Base-by-base conservation (phyloP, 2,113 vertebrate genomes). In the Daboia siamensis region DNA sequence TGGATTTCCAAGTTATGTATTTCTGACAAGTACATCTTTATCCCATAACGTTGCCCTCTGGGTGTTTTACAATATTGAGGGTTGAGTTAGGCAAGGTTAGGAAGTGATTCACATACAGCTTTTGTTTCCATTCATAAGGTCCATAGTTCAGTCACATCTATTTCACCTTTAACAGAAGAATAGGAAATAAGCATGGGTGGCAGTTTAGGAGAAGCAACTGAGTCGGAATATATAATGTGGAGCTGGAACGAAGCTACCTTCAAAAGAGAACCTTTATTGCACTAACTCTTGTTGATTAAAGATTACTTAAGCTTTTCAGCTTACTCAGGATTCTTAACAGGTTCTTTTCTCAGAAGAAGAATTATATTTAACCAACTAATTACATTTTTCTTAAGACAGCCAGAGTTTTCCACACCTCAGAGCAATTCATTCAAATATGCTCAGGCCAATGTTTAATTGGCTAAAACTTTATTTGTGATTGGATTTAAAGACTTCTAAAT, bases 1-100 rank as follows among this genome's bases (percentile, higher is more conserved):
- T 93, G 46, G 29, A 46, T 85, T 94, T 92, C 85, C 13, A 86
- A n/a, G 54, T 23, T 91, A n/a, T 91, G 94, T 93, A 33, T 55
- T 93, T n/a, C 80, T 88, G 51, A 11, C 29, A 94, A 33, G 15
- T 9, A 88, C 3, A 20, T 54, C 15, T 33, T 20, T 88, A 39
- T 88, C 23, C n/a, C 24, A 57, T 88, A n/a, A 39, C 0, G 10
- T 88, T 56, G 54, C 5, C 17, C 56, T 55, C 80, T 46, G 21
- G 46, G 57, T 17, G 21, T 23, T 46, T 61, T 61, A 26, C 29
- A 86, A 48, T 86, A 24, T 51, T 51, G 44, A 86, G 24, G 48
- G 11, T n/a, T 80, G n/a, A 80, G 33, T 80, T 80, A 80, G 15
- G n/a, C n/a, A 80, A 80, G 13, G 69, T 6, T 33, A 74, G 29